A percentile compares a stretch with the other conserved stretches of the same genome.
phyloP scores from a whole-genome alignment of 1,140 invertebrate genomes.

The Ips nitidus region DNA sequence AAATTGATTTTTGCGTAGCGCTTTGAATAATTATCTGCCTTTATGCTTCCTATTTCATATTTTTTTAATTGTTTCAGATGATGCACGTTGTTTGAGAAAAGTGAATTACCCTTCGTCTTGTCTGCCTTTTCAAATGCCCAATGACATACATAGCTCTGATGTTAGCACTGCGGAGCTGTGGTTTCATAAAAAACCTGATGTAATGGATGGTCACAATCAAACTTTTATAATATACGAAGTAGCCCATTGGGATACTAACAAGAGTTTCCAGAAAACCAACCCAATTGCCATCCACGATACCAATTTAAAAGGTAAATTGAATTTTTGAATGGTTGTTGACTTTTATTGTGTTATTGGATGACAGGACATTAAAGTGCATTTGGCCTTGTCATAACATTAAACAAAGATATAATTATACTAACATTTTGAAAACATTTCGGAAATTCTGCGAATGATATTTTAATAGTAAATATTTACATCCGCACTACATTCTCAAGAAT shows the following conservation, averaged over 20 bases:
- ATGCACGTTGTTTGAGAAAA: constrained; percentile 46
- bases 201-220: constrained; percentile 61
- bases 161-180: constrained; percentile 74
- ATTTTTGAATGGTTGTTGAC: background rate
- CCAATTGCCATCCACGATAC: constrained; percentile 74
- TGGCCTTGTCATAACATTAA: constrained; percentile 18
- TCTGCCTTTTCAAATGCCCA: constrained; percentile 67
- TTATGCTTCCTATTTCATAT: too few species aligned
- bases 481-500: too few species aligned
- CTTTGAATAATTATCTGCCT: too few species aligned
- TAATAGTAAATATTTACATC: too few species aligned
- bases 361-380: constrained; percentile 4
- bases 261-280: constrained; percentile 70
- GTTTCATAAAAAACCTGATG: constrained; percentile 72
- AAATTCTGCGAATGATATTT: too few species aligned
- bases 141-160: constrained; percentile 69
- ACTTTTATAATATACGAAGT: constrained; percentile 78
- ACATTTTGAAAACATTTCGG: background rate
- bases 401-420: constrained; percentile 2
- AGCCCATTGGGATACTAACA: constrained; percentile 70
- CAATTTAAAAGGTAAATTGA: constrained; percentile 59
- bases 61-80: constrained; percentile 43
- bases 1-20: too few species aligned
- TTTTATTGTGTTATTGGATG: constrained; percentile 3
- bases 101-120: constrained; percentile 66